Evolutionary conservation across 1,140 invertebrate genomes (phyloP).

Genomic region (Cyclargus thomasi): DNA sequence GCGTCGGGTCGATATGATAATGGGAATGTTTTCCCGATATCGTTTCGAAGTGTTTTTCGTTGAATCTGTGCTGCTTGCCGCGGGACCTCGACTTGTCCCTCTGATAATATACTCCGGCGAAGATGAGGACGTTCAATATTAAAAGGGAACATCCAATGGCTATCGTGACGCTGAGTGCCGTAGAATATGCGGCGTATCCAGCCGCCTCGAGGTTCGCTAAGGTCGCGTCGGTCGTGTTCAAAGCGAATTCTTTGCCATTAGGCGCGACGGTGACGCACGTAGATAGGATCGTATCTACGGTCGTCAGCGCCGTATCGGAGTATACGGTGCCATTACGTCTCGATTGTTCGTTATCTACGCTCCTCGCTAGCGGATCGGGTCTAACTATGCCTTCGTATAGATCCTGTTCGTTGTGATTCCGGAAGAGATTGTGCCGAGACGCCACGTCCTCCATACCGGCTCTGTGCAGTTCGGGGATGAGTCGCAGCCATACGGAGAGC

Average conservation of each 20-base stretch:
- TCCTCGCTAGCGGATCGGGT: slow-evolving; percentile 80
- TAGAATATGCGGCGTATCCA: slow-evolving; percentile 86
- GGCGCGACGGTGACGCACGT: slow-evolving; percentile 69
- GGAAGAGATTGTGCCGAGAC: slow-evolving; percentile 87
- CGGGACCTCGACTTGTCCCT: slow-evolving; percentile 84
- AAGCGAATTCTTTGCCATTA: slow-evolving; percentile 50
- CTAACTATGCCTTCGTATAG: slow-evolving; percentile 89
- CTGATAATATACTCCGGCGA: slow-evolving; percentile 91
- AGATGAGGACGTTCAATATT: slow-evolving; percentile 91
- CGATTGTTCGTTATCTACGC: slow-evolving; percentile 37
- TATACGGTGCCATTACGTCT: slow-evolving; percentile 60
- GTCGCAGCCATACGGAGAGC: slow-evolving; percentile 93
- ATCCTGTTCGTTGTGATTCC: slow-evolving; percentile 86
- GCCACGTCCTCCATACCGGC: slow-evolving; percentile 92
- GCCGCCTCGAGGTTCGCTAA: slow-evolving; percentile 83
- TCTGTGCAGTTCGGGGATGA: slow-evolving; percentile 94
- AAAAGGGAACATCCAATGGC: slow-evolving; percentile 91
- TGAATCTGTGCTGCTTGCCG: slow-evolving; percentile 72
- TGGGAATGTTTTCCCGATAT: slow-evolving; percentile 80
- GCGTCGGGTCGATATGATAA: slow-evolving; percentile 80
- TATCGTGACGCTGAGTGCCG: slow-evolving; percentile 89
- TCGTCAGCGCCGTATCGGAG: slow-evolving; percentile 62
- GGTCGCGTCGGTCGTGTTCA: slow-evolving; percentile 81
- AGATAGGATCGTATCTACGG: slow-evolving; percentile 64
- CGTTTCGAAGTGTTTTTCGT: slow-evolving; percentile 82